phyloP scores from a whole-genome alignment of 2,888 invertebrate genomes.

The Limenitis camilla region DNA sequence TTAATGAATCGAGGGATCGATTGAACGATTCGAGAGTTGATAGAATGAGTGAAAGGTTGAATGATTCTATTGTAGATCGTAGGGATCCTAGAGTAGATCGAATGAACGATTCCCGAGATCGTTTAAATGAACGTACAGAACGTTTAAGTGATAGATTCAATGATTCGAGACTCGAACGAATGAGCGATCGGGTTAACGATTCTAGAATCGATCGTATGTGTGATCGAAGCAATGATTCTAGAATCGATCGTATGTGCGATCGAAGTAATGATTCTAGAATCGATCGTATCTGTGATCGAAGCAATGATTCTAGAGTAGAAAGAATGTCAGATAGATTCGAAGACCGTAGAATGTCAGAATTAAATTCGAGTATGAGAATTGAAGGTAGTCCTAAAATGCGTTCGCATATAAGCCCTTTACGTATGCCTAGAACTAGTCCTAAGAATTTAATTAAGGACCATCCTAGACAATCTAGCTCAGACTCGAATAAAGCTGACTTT shows the following conservation, averaged over 20 bases:
- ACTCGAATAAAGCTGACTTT: slow-evolving; percentile 44
- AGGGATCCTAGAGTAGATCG: slow-evolving; percentile 44
- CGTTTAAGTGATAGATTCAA: slow-evolving; percentile 17
- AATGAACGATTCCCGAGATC: slow-evolving; percentile 33
- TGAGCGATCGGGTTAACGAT: slow-evolving; percentile 29
- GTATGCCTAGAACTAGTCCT: slow-evolving; percentile 48
- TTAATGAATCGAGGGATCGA: slow-evolving; percentile 32
- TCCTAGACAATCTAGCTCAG: slow-evolving; percentile 45
- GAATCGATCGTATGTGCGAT: slow-evolving; percentile 25
- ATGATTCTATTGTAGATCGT: slow-evolving; percentile 32
- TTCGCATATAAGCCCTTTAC: slow-evolving; percentile 49
- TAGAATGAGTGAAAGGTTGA: slow-evolving; percentile 13
- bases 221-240: slow-evolving; percentile 30
- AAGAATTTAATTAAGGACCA: slow-evolving; percentile 46
- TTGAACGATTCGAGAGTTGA: slow-evolving; percentile 38
- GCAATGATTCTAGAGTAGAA: slow-evolving; percentile 28
- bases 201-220: slow-evolving; percentile 24
- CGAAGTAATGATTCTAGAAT: slow-evolving; percentile 27
- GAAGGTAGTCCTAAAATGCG: slow-evolving; percentile 60
- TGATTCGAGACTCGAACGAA: slow-evolving; percentile 30
- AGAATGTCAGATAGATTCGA: slow-evolving; percentile 37
- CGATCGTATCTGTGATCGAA: slow-evolving; percentile 25
- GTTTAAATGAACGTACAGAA: slow-evolving; percentile 27
- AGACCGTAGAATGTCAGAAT: slow-evolving; percentile 43
- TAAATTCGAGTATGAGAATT: slow-evolving; percentile 54